phyloP scores from a whole-genome alignment of 2,888 invertebrate species.

The Drosophila barbarae region DNA sequence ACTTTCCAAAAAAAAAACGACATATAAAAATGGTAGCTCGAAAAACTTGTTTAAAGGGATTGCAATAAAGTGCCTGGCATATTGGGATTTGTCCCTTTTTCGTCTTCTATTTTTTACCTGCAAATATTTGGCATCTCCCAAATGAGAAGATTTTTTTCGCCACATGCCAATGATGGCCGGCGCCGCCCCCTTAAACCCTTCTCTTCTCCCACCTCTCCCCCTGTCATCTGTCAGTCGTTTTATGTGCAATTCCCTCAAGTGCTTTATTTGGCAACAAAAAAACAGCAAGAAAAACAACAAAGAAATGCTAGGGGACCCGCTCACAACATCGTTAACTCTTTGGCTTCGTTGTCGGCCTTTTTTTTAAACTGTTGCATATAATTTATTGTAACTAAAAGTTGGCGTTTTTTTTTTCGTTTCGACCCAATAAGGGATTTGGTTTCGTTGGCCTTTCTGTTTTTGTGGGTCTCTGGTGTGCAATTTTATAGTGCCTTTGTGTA shows the following conservation, averaged over 20 bases:
- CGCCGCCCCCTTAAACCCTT: slow-evolving; percentile 26
- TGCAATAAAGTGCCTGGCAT: slow-evolving; percentile 74
- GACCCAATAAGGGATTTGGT: slow-evolving; percentile 19
- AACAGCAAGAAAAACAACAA: slow-evolving; percentile 6
- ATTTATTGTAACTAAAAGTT: slow-evolving; percentile 73
- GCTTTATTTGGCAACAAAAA: slow-evolving; percentile 66
- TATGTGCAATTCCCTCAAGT: slow-evolving; percentile 72
- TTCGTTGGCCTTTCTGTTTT: slow-evolving; percentile 37
- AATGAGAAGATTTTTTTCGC: slow-evolving; percentile 66
- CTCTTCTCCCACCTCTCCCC: not conserved
- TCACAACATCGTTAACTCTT: slow-evolving; percentile 61
- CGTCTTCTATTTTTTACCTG: slow-evolving; percentile 52
- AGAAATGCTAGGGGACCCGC: slow-evolving; percentile 42
- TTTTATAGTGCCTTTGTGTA: slow-evolving; percentile 54
- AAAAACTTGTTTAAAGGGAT: slow-evolving; percentile 72
- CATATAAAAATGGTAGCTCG: not conserved
- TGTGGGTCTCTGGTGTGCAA: slow-evolving; percentile 69
- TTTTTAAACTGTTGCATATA: slow-evolving; percentile 73
- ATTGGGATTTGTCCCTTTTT: slow-evolving; percentile 69
- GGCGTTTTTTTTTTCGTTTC: slow-evolving; percentile 18
- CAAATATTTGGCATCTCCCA: slow-evolving; percentile 64
- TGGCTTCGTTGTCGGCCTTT: slow-evolving; percentile 34
- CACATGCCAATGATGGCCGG: slow-evolving; percentile 67
- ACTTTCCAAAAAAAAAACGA: not conserved
- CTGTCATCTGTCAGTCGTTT: slow-evolving; percentile 51